Conservation (phyloP, 1,140 invertebrate genomes). For the Drosophila micromelanica region DNA sequence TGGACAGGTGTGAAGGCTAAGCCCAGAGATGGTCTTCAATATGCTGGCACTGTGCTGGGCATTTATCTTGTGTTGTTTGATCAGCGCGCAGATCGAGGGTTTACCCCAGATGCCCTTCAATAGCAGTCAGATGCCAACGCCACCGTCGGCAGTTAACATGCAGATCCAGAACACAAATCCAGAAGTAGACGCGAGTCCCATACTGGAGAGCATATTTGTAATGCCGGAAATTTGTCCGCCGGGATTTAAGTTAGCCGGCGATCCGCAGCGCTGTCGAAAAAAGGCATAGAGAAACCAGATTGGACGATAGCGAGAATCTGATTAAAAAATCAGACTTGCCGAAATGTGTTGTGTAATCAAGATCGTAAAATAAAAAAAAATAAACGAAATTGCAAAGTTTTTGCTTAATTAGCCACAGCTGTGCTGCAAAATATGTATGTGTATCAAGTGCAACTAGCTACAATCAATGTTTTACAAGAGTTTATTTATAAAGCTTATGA, state of each 20-base stretch:
- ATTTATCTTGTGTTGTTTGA: slow-evolving; percentile 17
- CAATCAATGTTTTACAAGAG: not conserved
- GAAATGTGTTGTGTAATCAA: not conserved
- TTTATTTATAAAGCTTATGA: slow-evolving; percentile 18
- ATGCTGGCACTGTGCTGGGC: slow-evolving; percentile 12
- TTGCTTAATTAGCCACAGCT: not conserved
- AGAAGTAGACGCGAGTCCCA: no score
- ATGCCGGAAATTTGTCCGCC: slow-evolving; percentile 7
- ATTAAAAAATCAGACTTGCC: not conserved
- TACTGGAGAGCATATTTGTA: slow-evolving; percentile 28
- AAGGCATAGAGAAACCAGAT: slow-evolving; percentile 9
- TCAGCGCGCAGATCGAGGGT: not conserved
- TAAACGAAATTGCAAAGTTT: not conserved
- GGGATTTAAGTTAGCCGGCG: slow-evolving; percentile 11
- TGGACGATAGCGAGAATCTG: not conserved
- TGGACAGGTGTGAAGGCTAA: slow-evolving; percentile 13
- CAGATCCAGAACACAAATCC: not conserved
- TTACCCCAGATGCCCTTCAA: not conserved
- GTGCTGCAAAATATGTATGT: not conserved
- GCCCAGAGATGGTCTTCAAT: not conserved
- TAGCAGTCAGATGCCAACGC: not conserved
- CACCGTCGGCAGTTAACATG: no score
- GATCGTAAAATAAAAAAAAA: not conserved
- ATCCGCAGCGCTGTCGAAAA: slow-evolving; percentile 25
- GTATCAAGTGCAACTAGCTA: not conserved